A percentile compares a stretch with the other conserved stretches of the same genome.
These are phyloP conservation scores for Emydocephalus ijimae DNA, from an alignment of 2,113 vertebrate genomes.

Conservation along the genomic window DNA sequence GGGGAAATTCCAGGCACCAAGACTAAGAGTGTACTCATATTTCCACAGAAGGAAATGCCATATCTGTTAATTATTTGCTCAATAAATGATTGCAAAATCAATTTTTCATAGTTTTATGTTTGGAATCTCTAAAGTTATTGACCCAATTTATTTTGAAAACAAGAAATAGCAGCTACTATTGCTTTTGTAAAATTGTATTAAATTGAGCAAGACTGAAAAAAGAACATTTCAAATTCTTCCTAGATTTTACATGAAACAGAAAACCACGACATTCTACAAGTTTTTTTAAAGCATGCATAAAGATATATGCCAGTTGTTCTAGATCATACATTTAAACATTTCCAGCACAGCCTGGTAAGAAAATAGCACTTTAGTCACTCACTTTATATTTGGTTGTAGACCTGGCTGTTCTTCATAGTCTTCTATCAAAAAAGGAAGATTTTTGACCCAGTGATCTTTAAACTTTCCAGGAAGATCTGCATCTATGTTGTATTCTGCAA, in stretches of 20 bases:
- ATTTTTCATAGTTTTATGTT: background rate
- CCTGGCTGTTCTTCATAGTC: conserved; percentile 98
- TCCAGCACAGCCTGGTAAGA: background rate
- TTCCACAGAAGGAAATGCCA: background rate
- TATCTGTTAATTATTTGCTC: background rate
- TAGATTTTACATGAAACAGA: background rate
- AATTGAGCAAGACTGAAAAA: background rate
- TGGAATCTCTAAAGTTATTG: background rate
- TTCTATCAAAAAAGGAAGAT: conserved; percentile 93
- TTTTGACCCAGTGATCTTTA: conserved; percentile 98
- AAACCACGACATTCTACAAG: background rate
- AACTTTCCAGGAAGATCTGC: conserved; percentile 91
- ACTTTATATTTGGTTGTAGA: conserved; percentile 96
- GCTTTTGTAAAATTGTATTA: background rate
- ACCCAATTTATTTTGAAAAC: background rate
- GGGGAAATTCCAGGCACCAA: background rate
- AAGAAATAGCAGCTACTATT: background rate
- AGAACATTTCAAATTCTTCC: background rate
- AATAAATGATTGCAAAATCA: background rate
- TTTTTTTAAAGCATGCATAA: background rate
- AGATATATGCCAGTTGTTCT: background rate
- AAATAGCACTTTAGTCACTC: conserved; percentile 36
- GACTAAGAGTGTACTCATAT: background rate
- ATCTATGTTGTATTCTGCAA: conserved; percentile 91
- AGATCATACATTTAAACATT: background rate